Base-by-base conservation (phyloP, 23 tunicate species). In the Halocynthia aurantium region DNA sequence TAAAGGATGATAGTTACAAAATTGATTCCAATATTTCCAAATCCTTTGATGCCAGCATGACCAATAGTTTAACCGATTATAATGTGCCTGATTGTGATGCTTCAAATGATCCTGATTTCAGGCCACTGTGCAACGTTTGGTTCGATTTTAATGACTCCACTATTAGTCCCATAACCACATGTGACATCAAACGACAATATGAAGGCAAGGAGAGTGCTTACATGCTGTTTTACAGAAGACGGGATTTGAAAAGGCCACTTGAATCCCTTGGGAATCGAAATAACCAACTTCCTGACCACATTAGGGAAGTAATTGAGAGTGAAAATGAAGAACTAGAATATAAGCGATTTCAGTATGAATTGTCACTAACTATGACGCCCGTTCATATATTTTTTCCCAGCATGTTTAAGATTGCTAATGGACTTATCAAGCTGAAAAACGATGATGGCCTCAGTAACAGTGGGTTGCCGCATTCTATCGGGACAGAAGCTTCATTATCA, bases 161-260 rank as follows among this genome's bases (percentile, higher is more conserved):
- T 50, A 50, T 82, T 9, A 82, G 65, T 52, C 63, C 78, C 5
- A 74, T 82, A 10, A 52, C 80, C 10, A 77, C 78, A 18, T 50
- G 75, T 82, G 62, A 65, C 18, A 82, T 82, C 64, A 13, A 58
- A 11, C 63, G 51, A 17, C 86, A 82, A 74, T 82, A 61, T 74
- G 69, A 60, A 44, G 86, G 86, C 18, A 80, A 70, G 53, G 81
- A 82, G 20, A 82, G 86, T 63, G 86, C 86, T 50, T 82, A 82
- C 80, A 82, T 82, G 86, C 50, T 82, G 70, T 82, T 82, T 74
- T 82, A 73, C 60, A 73, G 86, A 40, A 74, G 86, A 73, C 74
- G 67, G 58, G 86, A 82, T 50, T 65, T 82, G 7, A 75, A 65
- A 50, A 50, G 86, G 31, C 86, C 86, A 21, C 13, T 49, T 6